phyloP scores from a whole-genome alignment of 2,113 vertebrate genomes.

The Ophthalmolycus amberensis region DNA sequence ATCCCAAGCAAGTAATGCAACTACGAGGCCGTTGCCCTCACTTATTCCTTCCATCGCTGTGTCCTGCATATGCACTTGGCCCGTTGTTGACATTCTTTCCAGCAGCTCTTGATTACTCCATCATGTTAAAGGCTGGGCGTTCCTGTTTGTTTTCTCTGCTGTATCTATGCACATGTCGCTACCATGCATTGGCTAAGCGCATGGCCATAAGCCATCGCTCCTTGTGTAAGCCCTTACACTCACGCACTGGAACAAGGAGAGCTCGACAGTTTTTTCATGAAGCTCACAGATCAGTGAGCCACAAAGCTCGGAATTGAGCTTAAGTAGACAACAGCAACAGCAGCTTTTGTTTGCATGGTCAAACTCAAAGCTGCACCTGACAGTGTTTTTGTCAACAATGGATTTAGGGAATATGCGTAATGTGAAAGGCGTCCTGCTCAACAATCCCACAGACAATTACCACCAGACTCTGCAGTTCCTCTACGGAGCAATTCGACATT shows the following conservation, averaged over 20 bases:
- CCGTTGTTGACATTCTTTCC: constrained; percentile 77
- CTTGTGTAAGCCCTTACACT: constrained; percentile 42
- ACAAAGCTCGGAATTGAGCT: constrained; percentile 1
- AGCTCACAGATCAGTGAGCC: background rate
- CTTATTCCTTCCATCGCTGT: constrained; percentile 20
- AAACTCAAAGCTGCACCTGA: constrained; percentile 8
- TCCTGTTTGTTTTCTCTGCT: constrained; percentile 79
- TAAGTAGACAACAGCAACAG: background rate
- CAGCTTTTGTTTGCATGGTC: background rate
- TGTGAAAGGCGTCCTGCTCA: background rate
- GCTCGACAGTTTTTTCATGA: constrained; percentile 27
- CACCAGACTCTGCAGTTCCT: background rate
- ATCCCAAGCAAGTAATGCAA: background rate
- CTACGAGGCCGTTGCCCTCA: constrained; percentile 1
- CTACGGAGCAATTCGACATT: background rate
- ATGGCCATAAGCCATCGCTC: constrained; percentile 47
- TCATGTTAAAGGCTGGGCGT: constrained; percentile 72
- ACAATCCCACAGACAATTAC: background rate
- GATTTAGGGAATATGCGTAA: background rate
- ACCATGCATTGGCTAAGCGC: constrained; percentile 59
- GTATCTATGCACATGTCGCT: constrained; percentile 77
- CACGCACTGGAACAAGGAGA: constrained; percentile 1
- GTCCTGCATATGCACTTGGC: constrained; percentile 63
- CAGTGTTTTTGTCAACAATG: background rate
- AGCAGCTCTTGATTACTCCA: constrained; percentile 75